Conservation (phyloP, 2,797 vertebrate genomes). For the Cuculus canorus region DNA sequence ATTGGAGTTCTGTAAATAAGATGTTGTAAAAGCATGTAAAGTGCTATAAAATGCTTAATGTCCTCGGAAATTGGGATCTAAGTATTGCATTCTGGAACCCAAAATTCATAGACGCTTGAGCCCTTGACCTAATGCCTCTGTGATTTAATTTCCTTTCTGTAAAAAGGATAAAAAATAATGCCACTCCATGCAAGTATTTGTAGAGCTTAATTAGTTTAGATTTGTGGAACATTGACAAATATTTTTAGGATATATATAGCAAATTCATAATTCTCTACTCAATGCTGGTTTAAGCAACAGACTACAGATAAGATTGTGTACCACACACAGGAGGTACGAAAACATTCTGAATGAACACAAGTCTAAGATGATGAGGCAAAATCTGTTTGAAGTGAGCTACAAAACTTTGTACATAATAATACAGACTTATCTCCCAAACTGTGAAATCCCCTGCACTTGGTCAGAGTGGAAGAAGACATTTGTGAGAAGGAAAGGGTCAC, state of each 20-base stretch:
- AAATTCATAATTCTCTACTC: not conserved
- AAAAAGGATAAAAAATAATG: not conserved
- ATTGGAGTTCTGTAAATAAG: not conserved
- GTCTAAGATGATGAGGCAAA: not conserved
- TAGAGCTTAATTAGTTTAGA: not conserved
- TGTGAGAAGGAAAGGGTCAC: not conserved
- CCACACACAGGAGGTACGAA: not conserved
- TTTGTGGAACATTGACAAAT: not conserved
- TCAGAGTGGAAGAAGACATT: not conserved
- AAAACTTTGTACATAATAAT: not conserved
- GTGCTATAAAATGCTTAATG: not conserved
- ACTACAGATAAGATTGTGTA: not conserved
- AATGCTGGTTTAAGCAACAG: not conserved
- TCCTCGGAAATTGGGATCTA: not conserved
- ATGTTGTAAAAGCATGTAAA: not conserved
- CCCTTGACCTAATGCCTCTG: not conserved
- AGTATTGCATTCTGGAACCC: not conserved
- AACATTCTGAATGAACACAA: not conserved
- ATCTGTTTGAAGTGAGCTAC: not conserved
- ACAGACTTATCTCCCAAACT: not conserved
- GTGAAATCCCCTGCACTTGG: not conserved
- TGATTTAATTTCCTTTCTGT: not conserved
- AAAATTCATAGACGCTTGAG: not conserved
- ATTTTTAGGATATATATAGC: not conserved
- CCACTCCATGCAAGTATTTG: not conserved